These are phyloP conservation scores for Eutrigla gurnardus DNA, from an alignment of 2,797 vertebrate species.

Conservation along the genomic window DNA sequence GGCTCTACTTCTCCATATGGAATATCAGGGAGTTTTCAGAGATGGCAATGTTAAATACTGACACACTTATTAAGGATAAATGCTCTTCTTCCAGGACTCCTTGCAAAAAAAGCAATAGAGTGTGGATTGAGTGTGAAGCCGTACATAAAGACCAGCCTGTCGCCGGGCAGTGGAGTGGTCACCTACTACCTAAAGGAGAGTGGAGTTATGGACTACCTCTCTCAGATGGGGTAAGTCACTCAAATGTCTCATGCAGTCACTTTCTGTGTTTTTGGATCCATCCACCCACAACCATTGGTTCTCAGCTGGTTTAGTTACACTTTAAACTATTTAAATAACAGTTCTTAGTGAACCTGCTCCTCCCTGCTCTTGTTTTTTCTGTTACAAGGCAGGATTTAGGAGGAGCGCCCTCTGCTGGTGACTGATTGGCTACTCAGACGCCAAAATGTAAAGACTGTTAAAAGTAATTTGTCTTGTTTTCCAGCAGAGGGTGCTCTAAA, in stretches of 20 bases:
- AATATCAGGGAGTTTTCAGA: neutral
- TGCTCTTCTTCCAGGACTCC: slow-evolving; percentile 84
- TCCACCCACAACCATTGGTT: no score
- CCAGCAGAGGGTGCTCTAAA: no score
- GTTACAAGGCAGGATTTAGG: no score
- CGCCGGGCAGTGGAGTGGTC: slow-evolving; percentile 97
- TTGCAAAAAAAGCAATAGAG: slow-evolving; percentile 94
- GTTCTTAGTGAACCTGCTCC: no score
- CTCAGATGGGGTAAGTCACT: slow-evolving; percentile 88
- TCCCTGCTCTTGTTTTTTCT: no score
- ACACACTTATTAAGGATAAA: neutral
- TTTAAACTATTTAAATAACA: no score
- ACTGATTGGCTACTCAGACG: no score
- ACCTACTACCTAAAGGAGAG: slow-evolving; percentile 97
- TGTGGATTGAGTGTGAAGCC: slow-evolving; percentile 92
- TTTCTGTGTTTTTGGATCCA: neutral
- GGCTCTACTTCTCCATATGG: accelerated
- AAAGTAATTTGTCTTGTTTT: no score
- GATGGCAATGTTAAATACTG: no score
- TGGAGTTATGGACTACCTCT: slow-evolving; percentile 93
- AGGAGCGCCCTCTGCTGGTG: no score
- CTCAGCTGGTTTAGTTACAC: no score
- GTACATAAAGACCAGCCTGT: slow-evolving; percentile 97
- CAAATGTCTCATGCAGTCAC: neutral
- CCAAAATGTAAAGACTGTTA: no score